Conservation (phyloP, 2,113 vertebrate genomes). For the Tringa solitaria region DNA sequence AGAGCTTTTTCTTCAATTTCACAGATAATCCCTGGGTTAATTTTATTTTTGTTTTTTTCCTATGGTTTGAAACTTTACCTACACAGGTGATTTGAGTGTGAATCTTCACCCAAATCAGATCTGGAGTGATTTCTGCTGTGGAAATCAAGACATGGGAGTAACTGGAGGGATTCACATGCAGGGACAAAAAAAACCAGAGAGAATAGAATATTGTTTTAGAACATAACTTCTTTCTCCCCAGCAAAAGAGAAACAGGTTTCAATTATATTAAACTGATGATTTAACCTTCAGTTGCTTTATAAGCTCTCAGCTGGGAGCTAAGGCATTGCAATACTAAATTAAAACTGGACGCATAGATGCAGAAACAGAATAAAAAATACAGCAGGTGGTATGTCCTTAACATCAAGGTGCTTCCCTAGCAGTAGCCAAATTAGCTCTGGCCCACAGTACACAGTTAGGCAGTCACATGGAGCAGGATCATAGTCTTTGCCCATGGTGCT, state of each 20-base stretch:
- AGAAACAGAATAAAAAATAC: constrained; percentile 44
- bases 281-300: constrained; percentile 35
- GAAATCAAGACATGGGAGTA: neutral
- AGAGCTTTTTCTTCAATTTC: neutral
- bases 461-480: neutral
- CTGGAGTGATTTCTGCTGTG: neutral
- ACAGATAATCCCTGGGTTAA: neutral
- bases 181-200: neutral
- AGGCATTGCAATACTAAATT: constrained; percentile 29
- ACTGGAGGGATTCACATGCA: neutral
- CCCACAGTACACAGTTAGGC: neutral
- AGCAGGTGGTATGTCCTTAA: constrained; percentile 41
- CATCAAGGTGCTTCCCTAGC: neutral
- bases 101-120: neutral
- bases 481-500: neutral
- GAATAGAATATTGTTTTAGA: neutral
- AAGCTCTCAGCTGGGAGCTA: constrained; percentile 40
- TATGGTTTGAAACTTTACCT: neutral
- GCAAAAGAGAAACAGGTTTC: neutral
- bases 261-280: neutral
- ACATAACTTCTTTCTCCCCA: neutral
- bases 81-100: neutral
- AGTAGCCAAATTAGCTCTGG: neutral
- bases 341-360: constrained; percentile 18
- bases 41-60: neutral